phyloP scores from a whole-genome alignment of 2,113 vertebrate genomes.

The Rostratula benghalensis region DNA sequence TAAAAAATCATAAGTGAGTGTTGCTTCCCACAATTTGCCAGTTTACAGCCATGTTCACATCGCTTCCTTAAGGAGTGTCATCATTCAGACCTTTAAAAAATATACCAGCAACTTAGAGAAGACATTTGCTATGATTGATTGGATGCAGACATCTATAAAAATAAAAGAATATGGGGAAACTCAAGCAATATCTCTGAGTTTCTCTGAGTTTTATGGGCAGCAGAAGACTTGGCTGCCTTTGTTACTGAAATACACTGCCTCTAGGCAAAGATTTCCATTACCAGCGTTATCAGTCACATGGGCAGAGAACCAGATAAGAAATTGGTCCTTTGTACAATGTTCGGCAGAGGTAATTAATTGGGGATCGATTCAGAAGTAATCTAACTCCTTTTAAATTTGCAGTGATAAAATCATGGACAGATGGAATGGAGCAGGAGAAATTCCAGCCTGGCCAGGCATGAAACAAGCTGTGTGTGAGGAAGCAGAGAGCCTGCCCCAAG shows the following conservation, averaged over 20 bases:
- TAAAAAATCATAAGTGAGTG: neutral
- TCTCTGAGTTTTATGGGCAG: constrained; percentile 8
- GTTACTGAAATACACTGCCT: neutral
- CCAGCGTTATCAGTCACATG: neutral
- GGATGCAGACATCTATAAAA: neutral
- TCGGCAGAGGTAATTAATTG: constrained; percentile 36
- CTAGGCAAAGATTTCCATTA: neutral
- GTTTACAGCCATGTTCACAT: neutral
- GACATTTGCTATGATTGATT: neutral
- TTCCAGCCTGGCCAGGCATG: neutral
- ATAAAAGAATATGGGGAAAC: neutral
- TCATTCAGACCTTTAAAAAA: neutral
- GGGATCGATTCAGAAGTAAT: constrained; percentile 27
- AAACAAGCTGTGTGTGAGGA: neutral
- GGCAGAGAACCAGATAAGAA: neutral
- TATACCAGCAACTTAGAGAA: neutral
- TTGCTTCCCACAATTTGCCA: constrained; percentile 4
- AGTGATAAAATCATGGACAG: neutral
- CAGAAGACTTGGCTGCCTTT: neutral
- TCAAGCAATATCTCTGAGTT: neutral
- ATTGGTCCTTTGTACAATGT: neutral
- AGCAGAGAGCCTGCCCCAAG: neutral
- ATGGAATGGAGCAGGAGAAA: neutral
- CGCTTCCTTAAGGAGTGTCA: neutral
- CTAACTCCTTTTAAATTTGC: neutral